Conservation (phyloP, 2,797 vertebrate genomes). For the Enteromius argenteus region DNA sequence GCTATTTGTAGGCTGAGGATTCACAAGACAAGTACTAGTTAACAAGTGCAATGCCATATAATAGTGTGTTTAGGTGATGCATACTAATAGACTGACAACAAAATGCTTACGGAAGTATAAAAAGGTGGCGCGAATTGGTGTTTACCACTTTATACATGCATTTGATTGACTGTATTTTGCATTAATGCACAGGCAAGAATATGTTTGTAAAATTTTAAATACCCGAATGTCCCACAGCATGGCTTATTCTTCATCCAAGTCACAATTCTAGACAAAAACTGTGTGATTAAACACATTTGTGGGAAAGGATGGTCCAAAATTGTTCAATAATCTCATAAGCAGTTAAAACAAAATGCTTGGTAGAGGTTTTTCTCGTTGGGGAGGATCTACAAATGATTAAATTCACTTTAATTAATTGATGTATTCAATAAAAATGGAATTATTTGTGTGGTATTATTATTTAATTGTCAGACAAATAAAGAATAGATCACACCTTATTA, state of each 20-base stretch:
- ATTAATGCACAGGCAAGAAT: neutral
- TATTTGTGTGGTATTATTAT: neutral
- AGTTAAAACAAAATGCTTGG: neutral
- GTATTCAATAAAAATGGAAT: neutral
- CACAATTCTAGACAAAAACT: neutral
- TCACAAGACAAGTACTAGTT: constrained; percentile 15
- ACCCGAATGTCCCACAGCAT: neutral
- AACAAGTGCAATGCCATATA: neutral
- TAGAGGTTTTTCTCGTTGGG: neutral
- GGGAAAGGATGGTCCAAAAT: neutral
- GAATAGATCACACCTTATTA: neutral
- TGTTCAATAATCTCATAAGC: neutral
- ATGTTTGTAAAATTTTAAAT: neutral
- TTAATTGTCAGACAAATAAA: neutral
- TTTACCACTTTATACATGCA: neutral
- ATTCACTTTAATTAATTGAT: no score
- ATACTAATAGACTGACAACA: neutral
- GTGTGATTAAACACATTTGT: neutral
- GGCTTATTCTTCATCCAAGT: neutral
- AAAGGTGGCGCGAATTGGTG: neutral
- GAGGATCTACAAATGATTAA: no score
- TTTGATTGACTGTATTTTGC: neutral
- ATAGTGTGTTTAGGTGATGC: neutral
- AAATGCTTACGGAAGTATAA: neutral
- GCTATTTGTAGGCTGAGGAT: neutral